Percentiles rank a stretch among this genome's conserved stretches.
phyloP scores from a whole-genome alignment of 2,888 invertebrate species.

The Ornithoptera priamus region DNA sequence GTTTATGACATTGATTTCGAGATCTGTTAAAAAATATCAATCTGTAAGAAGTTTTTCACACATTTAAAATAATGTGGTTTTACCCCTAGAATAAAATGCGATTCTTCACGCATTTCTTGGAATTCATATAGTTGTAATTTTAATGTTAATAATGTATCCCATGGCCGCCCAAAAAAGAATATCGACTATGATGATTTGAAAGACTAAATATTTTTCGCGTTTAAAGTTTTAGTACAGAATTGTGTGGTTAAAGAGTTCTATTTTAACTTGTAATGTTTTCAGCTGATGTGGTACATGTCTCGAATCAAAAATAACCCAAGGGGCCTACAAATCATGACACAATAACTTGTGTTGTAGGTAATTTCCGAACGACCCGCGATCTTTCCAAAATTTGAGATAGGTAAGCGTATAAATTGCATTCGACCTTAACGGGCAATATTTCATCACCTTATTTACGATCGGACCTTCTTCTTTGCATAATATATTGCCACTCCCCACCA shows the following conservation, averaged over 20 bases:
- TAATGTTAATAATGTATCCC: too few relatives aligned
- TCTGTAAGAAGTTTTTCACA: too few relatives aligned
- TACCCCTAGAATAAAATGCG: too few relatives aligned
- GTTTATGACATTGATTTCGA: too few relatives aligned
- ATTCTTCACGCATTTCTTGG: too few relatives aligned
- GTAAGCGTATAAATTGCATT: constrained; percentile 72
- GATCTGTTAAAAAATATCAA: too few relatives aligned
- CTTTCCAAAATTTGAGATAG: constrained; percentile 67
- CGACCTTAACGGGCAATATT: constrained; percentile 71
- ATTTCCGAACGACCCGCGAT: constrained; percentile 58
- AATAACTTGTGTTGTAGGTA: constrained; percentile 77
- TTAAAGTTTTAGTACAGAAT: neutral
- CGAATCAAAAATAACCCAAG: constrained; percentile 69
- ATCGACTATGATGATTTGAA: too few relatives aligned
- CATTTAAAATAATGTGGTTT: too few relatives aligned
- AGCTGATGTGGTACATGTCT: constrained; percentile 62
- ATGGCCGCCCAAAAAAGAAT: too few relatives aligned
- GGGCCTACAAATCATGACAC: constrained; percentile 74
- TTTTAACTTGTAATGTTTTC: constrained; percentile 68
- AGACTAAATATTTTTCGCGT: neutral
- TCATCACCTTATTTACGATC: constrained; percentile 69
- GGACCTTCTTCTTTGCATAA: constrained; percentile 34
- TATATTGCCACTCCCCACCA: constrained; percentile 13
- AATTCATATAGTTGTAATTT: too few relatives aligned
- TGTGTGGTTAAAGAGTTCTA: constrained; percentile 42